These are phyloP conservation scores for Abramis brama DNA, from an alignment of 2,113 vertebrate genomes.

Conservation along the genomic window DNA sequence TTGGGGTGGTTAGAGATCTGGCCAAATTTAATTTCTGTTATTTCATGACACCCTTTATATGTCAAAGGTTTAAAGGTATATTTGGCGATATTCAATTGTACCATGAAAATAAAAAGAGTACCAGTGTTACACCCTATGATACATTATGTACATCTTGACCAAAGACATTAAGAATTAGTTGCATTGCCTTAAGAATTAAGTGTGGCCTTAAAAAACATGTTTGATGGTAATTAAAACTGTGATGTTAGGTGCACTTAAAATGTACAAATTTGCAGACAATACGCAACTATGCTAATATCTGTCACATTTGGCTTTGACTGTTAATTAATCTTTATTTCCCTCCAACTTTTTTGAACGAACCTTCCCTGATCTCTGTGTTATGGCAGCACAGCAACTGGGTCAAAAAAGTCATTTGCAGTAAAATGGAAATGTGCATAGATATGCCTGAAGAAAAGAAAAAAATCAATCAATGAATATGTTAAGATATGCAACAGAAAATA, in stretches of 20 bases:
- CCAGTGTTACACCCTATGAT: slow-evolving; percentile 38
- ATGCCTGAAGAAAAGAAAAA: background rate
- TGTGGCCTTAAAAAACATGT: background rate
- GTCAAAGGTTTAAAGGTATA: background rate
- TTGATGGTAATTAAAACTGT: slow-evolving; percentile 3
- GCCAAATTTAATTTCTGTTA: background rate
- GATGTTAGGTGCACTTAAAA: background rate
- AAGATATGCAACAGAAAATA: background rate
- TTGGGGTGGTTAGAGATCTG: background rate
- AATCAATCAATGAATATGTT: background rate
- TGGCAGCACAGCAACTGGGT: background rate
- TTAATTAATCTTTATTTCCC: background rate
- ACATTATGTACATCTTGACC: slow-evolving; percentile 56
- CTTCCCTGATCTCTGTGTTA: background rate
- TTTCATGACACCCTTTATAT: background rate
- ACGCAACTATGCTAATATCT: background rate
- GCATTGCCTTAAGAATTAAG: background rate
- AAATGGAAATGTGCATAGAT: slow-evolving; percentile 28
- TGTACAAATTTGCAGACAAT: slow-evolving; percentile 4
- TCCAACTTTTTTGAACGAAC: background rate
- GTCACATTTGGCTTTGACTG: slow-evolving; percentile 15
- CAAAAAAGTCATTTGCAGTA: background rate
- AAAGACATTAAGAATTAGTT: background rate
- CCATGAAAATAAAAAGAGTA: slow-evolving; percentile 25
- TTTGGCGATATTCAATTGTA: slow-evolving; percentile 7